Evolutionary conservation across 1,140 invertebrate species (phyloP).

Genomic region (Caenorhabditis elegans): DNA sequence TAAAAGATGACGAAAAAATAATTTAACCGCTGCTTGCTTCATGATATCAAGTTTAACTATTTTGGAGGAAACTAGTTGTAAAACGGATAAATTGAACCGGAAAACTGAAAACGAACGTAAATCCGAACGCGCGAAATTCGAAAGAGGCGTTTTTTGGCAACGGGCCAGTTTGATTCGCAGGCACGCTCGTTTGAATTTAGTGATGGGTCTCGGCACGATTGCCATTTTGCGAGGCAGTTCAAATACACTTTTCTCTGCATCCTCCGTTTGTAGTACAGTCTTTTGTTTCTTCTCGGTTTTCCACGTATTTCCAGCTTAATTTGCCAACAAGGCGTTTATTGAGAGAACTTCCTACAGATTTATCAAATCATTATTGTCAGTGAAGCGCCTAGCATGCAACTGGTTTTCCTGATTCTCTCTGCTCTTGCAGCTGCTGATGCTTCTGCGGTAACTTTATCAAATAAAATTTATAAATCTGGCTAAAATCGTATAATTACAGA

Average conservation of each 20-base stretch:
- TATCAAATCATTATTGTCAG: too few species aligned
- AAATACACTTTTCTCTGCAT: neutral
- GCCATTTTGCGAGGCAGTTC: neutral
- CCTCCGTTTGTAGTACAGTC: too few species aligned
- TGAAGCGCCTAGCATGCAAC: neutral
- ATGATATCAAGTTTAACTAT: too few species aligned
- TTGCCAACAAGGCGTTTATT: neutral
- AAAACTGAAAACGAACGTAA: neutral
- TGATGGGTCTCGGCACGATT: neutral
- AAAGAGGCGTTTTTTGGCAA: conserved; percentile 8
- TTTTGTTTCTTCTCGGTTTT: too few species aligned
- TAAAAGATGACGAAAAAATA: neutral
- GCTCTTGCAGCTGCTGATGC: neutral
- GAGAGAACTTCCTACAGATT: too few species aligned
- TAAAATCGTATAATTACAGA: neutral
- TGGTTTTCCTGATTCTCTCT: neutral
- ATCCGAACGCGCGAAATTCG: conserved; percentile 26
- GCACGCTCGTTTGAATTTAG: neutral
- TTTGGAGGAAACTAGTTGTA: too few species aligned
- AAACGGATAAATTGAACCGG: too few species aligned
- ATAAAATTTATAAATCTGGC: neutral
- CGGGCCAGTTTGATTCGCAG: conserved; percentile 19
- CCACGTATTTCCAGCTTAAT: neutral
- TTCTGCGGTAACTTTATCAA: neutral
- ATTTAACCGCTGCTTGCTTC: too few species aligned